phyloP scores from a whole-genome alignment of 2,888 invertebrate species.

The Scaptomyza polygonia region DNA sequence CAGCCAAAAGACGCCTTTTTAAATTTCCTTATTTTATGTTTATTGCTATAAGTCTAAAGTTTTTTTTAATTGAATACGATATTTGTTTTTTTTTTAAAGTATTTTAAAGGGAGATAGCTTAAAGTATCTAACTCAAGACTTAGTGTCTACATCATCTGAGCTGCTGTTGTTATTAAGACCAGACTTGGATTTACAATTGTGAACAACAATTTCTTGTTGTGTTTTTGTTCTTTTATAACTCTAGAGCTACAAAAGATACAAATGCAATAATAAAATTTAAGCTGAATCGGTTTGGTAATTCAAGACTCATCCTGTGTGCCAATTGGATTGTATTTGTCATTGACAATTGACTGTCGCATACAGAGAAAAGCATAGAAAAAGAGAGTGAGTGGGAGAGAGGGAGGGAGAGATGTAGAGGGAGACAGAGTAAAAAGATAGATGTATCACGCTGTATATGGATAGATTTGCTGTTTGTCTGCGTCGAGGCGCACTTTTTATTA shows the following conservation, averaged over 20 bases:
- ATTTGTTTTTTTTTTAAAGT: no score
- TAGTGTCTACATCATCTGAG: not conserved
- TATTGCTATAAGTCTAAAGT: no score
- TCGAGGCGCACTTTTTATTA: slow-evolving; percentile 56
- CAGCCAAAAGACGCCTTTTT: slow-evolving; percentile 1
- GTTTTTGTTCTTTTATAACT: not conserved
- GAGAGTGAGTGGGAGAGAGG: not conserved
- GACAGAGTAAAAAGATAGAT: not conserved
- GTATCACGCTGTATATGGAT: slow-evolving; percentile 7
- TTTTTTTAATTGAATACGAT: no score
- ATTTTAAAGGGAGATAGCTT: no score
- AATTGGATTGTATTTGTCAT: slow-evolving; percentile 41
- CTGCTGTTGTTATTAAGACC: not conserved
- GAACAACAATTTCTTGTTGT: not conserved
- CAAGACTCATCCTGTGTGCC: slow-evolving; percentile 50
- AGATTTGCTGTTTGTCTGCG: slow-evolving; percentile 43
- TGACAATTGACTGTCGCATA: slow-evolving; percentile 35
- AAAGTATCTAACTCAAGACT: no score
- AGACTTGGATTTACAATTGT: not conserved
- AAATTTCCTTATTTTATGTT: slow-evolving; percentile 6
- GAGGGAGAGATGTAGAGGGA: not conserved
- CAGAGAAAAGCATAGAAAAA: no score
- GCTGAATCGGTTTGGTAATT: slow-evolving; percentile 62
- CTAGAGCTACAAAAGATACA: slow-evolving; percentile 3
- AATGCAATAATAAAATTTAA: slow-evolving; percentile 37